A percentile compares a stretch with the other conserved stretches of the same genome.
These are phyloP conservation scores for Aphelinus atriplicis DNA, from an alignment of 1,140 invertebrate species.

Conservation along the genomic window DNA sequence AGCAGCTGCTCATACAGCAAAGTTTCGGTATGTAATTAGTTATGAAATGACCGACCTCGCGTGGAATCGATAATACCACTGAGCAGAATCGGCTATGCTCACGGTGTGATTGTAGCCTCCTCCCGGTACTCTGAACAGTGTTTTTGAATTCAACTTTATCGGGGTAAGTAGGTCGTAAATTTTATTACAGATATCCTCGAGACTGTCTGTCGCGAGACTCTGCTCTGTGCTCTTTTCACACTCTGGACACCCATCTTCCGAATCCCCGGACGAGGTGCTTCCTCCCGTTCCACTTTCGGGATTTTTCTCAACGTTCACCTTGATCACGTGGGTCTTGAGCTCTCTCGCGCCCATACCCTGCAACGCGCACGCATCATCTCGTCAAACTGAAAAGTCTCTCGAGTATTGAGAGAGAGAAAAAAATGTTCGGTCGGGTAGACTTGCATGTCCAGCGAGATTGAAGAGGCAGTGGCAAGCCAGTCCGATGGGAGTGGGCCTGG, in stretches of 20 bases:
- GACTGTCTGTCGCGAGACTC: too few species aligned
- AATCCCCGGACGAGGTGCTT: conserved; percentile 63
- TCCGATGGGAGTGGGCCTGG: conserved; percentile 71
- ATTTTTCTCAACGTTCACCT: conserved; percentile 68
- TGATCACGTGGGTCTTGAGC: conserved; percentile 67
- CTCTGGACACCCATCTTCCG: not conserved
- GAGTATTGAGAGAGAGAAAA: not conserved
- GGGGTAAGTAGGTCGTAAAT: conserved; percentile 76
- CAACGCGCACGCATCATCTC: not conserved
- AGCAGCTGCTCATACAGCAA: not conserved
- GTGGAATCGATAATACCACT: conserved; percentile 52
- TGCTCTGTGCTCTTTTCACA: too few species aligned
- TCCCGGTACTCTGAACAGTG: conserved; percentile 60
- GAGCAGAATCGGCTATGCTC: conserved; percentile 66
- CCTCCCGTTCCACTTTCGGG: conserved; percentile 59
- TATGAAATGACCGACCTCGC: conserved; percentile 44
- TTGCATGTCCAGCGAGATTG: conserved; percentile 74
- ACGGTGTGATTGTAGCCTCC: conserved; percentile 84
- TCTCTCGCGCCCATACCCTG: conserved; percentile 58
- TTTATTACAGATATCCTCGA: conserved; percentile 62
- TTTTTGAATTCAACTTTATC: conserved; percentile 64
- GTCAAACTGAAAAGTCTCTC: conserved; percentile 8
- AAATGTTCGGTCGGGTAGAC: conserved; percentile 12
- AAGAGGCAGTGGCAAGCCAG: conserved; percentile 76
- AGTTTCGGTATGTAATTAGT: not conserved